Conservation (phyloP, 1,140 invertebrate genomes). For the Drosophila nebulosa region DNA sequence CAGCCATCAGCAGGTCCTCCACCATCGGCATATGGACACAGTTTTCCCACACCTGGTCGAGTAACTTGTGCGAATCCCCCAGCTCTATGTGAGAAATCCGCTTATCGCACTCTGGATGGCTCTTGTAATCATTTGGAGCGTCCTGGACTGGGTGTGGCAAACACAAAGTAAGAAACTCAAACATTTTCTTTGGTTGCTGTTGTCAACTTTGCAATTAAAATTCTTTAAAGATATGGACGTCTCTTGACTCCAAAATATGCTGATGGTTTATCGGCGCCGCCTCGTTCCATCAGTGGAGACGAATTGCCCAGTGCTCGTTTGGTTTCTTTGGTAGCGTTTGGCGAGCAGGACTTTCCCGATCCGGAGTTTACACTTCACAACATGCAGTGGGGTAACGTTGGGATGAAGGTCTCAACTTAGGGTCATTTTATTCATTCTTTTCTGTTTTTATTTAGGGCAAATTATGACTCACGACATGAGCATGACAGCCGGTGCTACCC, state of each 20-base stretch:
- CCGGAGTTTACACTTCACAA: conserved; percentile 87
- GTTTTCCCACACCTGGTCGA: conserved; percentile 52
- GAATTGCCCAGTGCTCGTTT: conserved; percentile 87
- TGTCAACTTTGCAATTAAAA: neutral
- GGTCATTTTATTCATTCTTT: neutral
- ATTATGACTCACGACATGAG: conserved; percentile 94
- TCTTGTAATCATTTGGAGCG: conserved; percentile 91
- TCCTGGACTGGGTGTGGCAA: conserved; percentile 88
- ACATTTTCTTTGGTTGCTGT: too few species aligned
- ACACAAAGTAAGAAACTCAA: conserved; percentile 53
- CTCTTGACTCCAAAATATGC: conserved; percentile 90
- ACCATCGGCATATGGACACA: conserved; percentile 42
- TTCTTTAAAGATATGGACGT: conserved; percentile 84
- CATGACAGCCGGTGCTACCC: conserved; percentile 87
- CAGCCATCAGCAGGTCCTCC: conserved; percentile 9
- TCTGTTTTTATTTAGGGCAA: conserved; percentile 80
- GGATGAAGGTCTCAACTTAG: neutral
- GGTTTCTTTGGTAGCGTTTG: conserved; percentile 87
- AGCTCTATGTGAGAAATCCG: conserved; percentile 81
- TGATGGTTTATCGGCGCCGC: conserved; percentile 87
- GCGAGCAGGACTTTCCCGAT: conserved; percentile 86
- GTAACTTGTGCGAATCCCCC: conserved; percentile 80
- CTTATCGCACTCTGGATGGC: conserved; percentile 90
- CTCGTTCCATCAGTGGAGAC: conserved; percentile 83
- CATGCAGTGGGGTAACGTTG: conserved; percentile 88